These are phyloP conservation scores for Lycophotia porphyrea DNA, from an alignment of 2,888 invertebrate species.

Conservation along the genomic window DNA sequence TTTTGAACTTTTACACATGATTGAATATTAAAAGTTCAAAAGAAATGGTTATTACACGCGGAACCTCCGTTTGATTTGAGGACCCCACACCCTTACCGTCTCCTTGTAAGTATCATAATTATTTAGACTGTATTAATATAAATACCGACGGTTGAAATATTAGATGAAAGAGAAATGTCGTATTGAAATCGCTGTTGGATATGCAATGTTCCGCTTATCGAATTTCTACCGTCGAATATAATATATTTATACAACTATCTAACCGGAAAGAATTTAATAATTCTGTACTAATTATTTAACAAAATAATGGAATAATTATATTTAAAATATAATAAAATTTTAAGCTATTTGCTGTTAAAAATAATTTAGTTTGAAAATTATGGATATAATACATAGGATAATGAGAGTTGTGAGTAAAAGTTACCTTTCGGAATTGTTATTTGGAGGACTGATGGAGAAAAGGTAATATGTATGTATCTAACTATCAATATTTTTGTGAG, in stretches of 20 bases:
- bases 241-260: constrained; percentile 12
- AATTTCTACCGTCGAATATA: not conserved
- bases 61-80: too few relatives aligned
- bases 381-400: constrained; percentile 20
- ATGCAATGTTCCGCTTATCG: not conserved
- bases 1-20: too few relatives aligned
- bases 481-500: constrained; percentile 53
- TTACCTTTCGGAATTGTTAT: constrained; percentile 49
- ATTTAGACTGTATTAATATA: constrained; percentile 41
- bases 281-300: constrained; percentile 18
- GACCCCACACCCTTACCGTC: too few relatives aligned
- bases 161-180: not conserved
- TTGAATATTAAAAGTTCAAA: too few relatives aligned
- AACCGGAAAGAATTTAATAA: not conserved
- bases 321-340: constrained; percentile 1
- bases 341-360: constrained; percentile 11
- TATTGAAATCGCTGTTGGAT: not conserved
- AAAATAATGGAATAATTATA: not conserved
- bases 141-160: constrained; percentile 9
- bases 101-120: too few relatives aligned
- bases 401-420: constrained; percentile 19
- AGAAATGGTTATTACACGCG: too few relatives aligned
- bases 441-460: constrained; percentile 39
- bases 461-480: not conserved
- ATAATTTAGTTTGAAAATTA: constrained; percentile 1